Evolutionary conservation across 1,140 invertebrate genomes (phyloP), one percentile per base, ranked within the genome.

Genomic region (Asbolus verrucosus): DNA sequence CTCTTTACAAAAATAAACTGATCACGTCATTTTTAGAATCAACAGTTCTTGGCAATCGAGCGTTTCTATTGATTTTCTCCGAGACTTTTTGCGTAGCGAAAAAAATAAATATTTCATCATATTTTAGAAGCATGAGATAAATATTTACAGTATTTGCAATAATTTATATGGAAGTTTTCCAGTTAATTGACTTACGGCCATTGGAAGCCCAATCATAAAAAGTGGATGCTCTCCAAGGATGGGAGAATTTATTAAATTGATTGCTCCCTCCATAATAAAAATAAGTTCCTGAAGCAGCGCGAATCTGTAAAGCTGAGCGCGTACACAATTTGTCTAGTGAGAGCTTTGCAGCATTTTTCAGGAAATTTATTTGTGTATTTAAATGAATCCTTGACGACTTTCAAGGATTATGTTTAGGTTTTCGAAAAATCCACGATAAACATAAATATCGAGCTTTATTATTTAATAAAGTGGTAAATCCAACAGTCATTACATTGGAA

Each of bases 91-190:
- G 5, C 0, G 2, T 13, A 11, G 41, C 11, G 27, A 5, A 11
- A 54, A 54, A 54, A n/a, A 19, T 46, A 46, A 46, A 46, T 46
- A 46, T 19, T 46, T 46, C 41, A 46, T 54, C 46, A 54, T 54
- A 54, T 54, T 54, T 54, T 43, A 14, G 16, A 43, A 16, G 11
- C 13, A 3, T 3, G 33, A 16, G 13, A 43, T 43, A 43, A 43
- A 43, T 43, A 43, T 43, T 14, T 43, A 43, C 16, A n/a, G 33
- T 6, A n/a, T 36, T n/a, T 36, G 33, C n/a, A n/a, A 43, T 43
- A 43, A 43, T 43, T 43, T 43, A 43, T 43, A 43, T 16, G 16
- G 39, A 15, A 43, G 15, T 43, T 43, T 43, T 43, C 39, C 39
- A 43, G 13, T 14, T 43, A 43, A 43, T 43, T 43, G 39, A 54